Percentiles rank a stretch among this genome's conserved stretches.
phyloP scores from a whole-genome alignment of 2,113 vertebrate species.

The Corapipo altera region DNA sequence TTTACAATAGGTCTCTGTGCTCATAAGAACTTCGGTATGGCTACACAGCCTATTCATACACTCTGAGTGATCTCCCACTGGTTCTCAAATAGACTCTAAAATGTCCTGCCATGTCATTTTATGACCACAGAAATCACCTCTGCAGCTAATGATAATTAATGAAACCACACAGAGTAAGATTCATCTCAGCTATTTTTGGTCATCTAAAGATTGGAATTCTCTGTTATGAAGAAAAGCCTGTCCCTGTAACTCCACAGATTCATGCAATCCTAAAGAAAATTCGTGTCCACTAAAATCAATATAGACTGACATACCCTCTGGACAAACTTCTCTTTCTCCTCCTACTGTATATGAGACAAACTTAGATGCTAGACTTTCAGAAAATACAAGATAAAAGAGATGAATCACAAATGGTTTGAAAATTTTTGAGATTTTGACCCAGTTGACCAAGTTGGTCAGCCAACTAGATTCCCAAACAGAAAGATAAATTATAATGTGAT shows the following conservation, averaged over 20 bases:
- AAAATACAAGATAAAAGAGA: neutral
- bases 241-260: neutral
- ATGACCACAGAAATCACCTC: neutral
- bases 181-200: neutral
- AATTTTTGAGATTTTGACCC: neutral
- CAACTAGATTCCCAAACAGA: neutral
- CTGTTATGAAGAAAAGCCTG: neutral
- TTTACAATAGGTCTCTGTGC: neutral
- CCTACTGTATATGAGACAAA: neutral
- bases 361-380: neutral
- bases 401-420: rapidly evolving
- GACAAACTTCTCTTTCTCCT: neutral
- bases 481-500: neutral
- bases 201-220: neutral
- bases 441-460: neutral
- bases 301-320: neutral
- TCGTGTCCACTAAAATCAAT: neutral
- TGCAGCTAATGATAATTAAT: neutral
- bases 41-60: neutral
- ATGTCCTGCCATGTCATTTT: slow-evolving; percentile 6
- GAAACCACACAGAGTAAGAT: slow-evolving; percentile 1
- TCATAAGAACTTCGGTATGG: neutral
- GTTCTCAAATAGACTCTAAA: slow-evolving; percentile 9
- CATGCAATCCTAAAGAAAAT: neutral
- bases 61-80: neutral